Percentiles rank a stretch among this genome's conserved stretches.
phyloP scores from a whole-genome alignment of 2,888 invertebrate genomes.

The Mesorhabditis sp. region DNA sequence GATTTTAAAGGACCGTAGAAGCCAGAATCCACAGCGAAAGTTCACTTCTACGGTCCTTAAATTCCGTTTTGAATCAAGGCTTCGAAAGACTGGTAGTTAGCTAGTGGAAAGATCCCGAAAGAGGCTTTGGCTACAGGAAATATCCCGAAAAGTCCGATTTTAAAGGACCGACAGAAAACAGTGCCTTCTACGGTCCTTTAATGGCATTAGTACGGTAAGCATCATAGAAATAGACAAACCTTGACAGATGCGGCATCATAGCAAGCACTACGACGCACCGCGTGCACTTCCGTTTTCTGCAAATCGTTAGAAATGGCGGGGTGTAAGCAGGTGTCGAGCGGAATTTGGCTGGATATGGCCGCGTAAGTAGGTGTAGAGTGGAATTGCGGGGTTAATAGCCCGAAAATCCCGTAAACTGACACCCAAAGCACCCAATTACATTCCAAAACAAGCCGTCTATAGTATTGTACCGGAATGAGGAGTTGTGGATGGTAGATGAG shows the following conservation, averaged over 20 bases:
- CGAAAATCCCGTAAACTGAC: too few species aligned
- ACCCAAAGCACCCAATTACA: too few species aligned
- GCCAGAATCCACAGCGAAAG: too few species aligned
- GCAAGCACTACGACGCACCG: constrained; percentile 50
- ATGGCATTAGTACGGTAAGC: background rate
- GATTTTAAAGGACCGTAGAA: too few species aligned
- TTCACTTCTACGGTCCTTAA: too few species aligned
- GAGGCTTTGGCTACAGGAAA: too few species aligned
- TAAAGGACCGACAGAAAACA: background rate
- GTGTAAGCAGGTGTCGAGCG: too few species aligned
- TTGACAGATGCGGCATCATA: constrained; percentile 41
- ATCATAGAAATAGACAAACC: background rate
- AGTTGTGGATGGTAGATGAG: constrained; percentile 51
- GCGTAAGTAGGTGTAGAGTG: background rate
- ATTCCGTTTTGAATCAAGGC: too few species aligned
- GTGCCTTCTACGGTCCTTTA: background rate
- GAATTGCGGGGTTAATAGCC: background rate
- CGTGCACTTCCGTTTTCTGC: constrained; percentile 46
- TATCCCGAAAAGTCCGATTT: background rate
- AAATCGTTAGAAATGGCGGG: constrained; percentile 10
- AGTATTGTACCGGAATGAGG: constrained; percentile 36
- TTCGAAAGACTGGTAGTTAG: too few species aligned
- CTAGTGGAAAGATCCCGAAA: too few species aligned
- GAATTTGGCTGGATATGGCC: too few species aligned
- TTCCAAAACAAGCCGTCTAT: background rate